Conservation (phyloP, 2,797 vertebrate genomes). For the Melanotaenia maccullochi region DNA sequence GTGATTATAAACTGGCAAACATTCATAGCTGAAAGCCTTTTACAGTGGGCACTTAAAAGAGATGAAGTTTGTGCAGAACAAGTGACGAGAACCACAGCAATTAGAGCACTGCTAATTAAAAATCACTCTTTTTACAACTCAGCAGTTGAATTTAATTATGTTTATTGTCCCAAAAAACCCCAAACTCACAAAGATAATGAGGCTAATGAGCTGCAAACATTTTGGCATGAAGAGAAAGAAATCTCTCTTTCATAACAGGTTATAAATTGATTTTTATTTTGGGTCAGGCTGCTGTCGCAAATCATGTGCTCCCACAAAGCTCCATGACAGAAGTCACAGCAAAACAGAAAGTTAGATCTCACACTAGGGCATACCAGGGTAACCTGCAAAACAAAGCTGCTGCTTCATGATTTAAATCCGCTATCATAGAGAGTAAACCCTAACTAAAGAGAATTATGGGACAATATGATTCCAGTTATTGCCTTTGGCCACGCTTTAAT, state of each 20-base stretch:
- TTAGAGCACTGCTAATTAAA: constrained; percentile 68
- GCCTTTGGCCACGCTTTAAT: constrained; percentile 70
- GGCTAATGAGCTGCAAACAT: constrained; percentile 63
- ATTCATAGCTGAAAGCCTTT: constrained; percentile 49
- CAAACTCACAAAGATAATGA: constrained; percentile 32
- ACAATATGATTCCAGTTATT: constrained; percentile 64
- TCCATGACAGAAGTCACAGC: neutral
- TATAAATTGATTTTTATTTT: constrained; percentile 50
- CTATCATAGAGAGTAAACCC: constrained; percentile 64
- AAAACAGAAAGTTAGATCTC: constrained; percentile 27
- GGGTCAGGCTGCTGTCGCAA: constrained; percentile 49
- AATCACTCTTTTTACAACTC: constrained; percentile 57
- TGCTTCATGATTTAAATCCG: constrained; percentile 59
- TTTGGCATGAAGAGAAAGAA: constrained; percentile 38
- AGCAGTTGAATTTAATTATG: constrained; percentile 65
- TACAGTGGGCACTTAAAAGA: constrained; percentile 57
- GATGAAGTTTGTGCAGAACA: constrained; percentile 34
- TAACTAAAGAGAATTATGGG: constrained; percentile 57
- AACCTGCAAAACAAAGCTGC: constrained; percentile 40
- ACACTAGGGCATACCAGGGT: constrained; percentile 5
- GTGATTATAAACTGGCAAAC: constrained; percentile 46
- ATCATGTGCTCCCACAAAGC: neutral
- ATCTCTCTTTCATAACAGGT: constrained; percentile 35
- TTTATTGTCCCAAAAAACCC: constrained; percentile 51
- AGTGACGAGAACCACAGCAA: constrained; percentile 34